Percentiles rank a stretch among this genome's conserved stretches.
Evolutionary conservation across 2,113 vertebrate genomes (phyloP).

Genomic region (Melanerpes formicivorus): DNA sequence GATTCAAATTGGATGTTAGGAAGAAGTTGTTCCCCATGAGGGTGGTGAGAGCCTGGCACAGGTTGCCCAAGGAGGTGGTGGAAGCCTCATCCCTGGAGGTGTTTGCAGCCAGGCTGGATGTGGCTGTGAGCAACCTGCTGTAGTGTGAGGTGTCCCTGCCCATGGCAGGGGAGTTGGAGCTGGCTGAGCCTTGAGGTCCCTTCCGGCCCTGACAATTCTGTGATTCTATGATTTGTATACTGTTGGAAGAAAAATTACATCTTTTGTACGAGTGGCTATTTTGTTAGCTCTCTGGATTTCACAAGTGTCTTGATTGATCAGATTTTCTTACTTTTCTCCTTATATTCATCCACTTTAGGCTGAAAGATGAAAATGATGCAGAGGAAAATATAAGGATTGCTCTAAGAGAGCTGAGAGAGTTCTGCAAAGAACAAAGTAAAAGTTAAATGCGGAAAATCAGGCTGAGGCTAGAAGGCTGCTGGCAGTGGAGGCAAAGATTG

Average conservation of each 20-base stretch:
- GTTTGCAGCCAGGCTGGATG: too few relatives aligned
- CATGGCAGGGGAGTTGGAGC: too few relatives aligned
- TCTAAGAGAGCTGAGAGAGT: neutral
- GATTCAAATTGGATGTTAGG: too few relatives aligned
- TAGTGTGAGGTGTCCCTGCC: too few relatives aligned
- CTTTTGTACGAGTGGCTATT: neutral
- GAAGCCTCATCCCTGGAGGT: too few relatives aligned
- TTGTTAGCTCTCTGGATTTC: neutral
- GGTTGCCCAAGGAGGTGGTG: too few relatives aligned
- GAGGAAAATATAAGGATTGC: neutral
- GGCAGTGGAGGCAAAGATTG: neutral
- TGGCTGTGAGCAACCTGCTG: too few relatives aligned
- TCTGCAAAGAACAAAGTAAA: neutral
- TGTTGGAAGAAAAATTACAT: neutral
- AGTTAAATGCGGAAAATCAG: constrained; percentile 16
- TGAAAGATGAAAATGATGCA: neutral
- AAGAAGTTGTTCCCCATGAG: too few relatives aligned
- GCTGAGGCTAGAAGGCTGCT: neutral
- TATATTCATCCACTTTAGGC: neutral
- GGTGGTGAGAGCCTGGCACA: too few relatives aligned
- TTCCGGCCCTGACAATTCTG: too few relatives aligned
- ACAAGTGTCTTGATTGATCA: neutral
- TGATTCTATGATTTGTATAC: neutral
- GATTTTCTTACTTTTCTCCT: neutral
- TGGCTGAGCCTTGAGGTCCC: too few relatives aligned